These are phyloP conservation scores for Nannoperca obscura DNA, from an alignment of 2,797 vertebrate species.

Conservation along the genomic window DNA sequence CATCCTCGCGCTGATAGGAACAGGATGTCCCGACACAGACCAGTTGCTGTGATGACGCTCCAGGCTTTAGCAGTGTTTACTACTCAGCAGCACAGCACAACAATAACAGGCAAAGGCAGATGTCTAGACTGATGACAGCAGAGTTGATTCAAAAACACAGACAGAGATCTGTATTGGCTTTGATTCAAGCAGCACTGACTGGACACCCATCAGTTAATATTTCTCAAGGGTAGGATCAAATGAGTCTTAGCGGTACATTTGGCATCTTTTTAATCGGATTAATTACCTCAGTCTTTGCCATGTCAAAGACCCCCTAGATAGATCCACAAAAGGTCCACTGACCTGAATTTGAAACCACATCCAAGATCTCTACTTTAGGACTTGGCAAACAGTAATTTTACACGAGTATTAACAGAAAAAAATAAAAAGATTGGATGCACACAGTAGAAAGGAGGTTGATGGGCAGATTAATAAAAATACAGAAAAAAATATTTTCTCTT, in stretches of 20 bases:
- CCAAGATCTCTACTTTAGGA: neutral
- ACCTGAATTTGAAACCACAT: neutral
- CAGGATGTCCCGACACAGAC: constrained; percentile 47
- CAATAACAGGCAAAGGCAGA: constrained; percentile 56
- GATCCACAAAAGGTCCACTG: neutral
- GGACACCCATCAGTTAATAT: constrained; percentile 14
- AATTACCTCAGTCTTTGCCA: neutral
- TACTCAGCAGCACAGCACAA: constrained; percentile 42
- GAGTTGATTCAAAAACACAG: constrained; percentile 53
- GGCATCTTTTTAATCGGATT: neutral
- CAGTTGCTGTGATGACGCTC: constrained; percentile 52
- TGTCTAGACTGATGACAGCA: constrained; percentile 65
- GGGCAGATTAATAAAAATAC: no score
- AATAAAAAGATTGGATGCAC: neutral
- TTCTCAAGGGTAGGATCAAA: constrained; percentile 4
- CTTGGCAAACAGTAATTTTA: neutral
- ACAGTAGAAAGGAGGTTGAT: neutral
- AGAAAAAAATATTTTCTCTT: neutral
- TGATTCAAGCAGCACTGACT: neutral
- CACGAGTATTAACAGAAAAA: neutral
- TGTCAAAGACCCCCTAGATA: neutral
- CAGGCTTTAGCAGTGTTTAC: constrained; percentile 49
- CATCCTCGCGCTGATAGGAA: constrained; percentile 37
- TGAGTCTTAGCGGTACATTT: neutral
- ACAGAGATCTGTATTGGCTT: constrained; percentile 43